phyloP scores from a whole-genome alignment of 2,113 vertebrate genomes.

The Pardalotus punctatus region DNA sequence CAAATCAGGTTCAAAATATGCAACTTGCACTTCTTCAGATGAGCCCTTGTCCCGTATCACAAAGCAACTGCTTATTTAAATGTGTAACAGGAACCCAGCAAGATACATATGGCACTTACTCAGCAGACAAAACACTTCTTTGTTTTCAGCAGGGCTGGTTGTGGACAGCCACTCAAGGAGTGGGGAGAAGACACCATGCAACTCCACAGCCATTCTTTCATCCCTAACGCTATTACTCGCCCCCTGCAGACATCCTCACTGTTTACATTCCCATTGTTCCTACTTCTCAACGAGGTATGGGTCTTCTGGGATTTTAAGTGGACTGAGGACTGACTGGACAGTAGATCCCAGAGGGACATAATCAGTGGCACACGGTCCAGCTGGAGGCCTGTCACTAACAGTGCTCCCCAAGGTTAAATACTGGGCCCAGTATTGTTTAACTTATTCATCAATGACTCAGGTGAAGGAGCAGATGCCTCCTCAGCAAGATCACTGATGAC shows the following conservation, averaged over 20 bases:
- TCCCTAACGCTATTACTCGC: neutral
- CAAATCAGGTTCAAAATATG: neutral
- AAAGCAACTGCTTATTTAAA: neutral
- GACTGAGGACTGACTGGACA: neutral
- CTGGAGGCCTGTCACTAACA: neutral
- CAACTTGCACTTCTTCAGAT: neutral
- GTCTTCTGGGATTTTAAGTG: neutral
- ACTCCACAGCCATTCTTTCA: neutral
- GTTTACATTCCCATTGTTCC: neutral
- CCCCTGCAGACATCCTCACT: neutral
- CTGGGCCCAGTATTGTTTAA: neutral
- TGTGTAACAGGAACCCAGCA: neutral
- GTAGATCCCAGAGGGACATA: neutral
- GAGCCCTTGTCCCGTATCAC: fast-evolving
- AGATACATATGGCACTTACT: neutral
- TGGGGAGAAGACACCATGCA: neutral
- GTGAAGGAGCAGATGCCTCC: neutral
- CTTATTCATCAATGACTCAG: neutral
- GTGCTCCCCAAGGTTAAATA: neutral
- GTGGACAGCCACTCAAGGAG: neutral
- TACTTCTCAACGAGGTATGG: neutral
- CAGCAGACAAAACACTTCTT: neutral
- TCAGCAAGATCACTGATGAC: neutral
- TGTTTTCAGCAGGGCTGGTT: neutral
- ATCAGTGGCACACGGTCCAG: neutral